phyloP scores from a whole-genome alignment of 1,140 invertebrate genomes.

The Drosophila busckii region DNA sequence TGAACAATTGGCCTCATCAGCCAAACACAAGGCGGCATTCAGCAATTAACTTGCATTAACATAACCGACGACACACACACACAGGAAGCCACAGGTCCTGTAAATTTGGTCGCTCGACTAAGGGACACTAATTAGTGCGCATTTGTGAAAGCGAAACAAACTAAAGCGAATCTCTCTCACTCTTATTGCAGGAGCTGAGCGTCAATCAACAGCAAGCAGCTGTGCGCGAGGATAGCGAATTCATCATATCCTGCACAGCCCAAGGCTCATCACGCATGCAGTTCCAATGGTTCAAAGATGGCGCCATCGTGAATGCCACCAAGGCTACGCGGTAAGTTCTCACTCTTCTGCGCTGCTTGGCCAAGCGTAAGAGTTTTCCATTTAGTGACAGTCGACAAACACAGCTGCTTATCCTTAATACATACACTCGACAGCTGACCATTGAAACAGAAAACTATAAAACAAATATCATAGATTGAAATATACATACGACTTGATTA shows the following conservation, averaged over 20 bases:
- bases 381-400: not conserved
- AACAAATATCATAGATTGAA: not conserved
- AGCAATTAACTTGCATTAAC: constrained; percentile 68
- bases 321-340: constrained; percentile 84
- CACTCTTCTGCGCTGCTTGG: not conserved
- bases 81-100: constrained; percentile 47
- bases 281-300: constrained; percentile 91
- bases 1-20: constrained; percentile 67
- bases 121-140: constrained; percentile 52
- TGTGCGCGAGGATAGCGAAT: constrained; percentile 86
- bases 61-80: constrained; percentile 52
- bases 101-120: constrained; percentile 1
- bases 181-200: constrained; percentile 81
- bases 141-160: too few species aligned
- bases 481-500: too few species aligned
- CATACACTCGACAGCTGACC: constrained; percentile 3
- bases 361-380: not conserved
- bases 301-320: constrained; percentile 85
- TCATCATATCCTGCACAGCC: constrained; percentile 87
- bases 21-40: not conserved
- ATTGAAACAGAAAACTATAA: constrained; percentile 11
- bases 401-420: constrained; percentile 16
- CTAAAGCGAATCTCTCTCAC: constrained; percentile 2
- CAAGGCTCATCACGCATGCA: constrained; percentile 86
- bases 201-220: constrained; percentile 82